phyloP scores from a whole-genome alignment of 2,888 invertebrate genomes.

The Aethes cnicana region DNA sequence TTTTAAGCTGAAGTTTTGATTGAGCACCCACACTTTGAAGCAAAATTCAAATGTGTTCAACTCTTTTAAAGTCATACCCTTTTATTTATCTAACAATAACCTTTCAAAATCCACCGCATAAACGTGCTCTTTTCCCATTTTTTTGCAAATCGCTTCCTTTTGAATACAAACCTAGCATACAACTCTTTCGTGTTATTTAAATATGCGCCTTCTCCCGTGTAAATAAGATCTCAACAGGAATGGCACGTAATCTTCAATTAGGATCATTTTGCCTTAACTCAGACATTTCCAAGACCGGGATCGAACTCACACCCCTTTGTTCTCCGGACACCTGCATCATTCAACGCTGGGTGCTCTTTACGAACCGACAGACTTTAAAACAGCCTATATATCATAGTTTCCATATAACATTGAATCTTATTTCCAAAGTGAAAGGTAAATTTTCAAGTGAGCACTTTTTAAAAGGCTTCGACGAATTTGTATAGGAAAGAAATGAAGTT shows the following conservation, averaged over 20 bases:
- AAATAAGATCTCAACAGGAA: no score
- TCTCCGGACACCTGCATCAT: conserved; percentile 73
- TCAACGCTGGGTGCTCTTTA: conserved; percentile 73
- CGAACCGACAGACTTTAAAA: conserved; percentile 53
- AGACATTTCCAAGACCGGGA: conserved; percentile 59
- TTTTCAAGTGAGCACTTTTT: conserved; percentile 35
- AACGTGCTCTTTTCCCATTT: conserved; percentile 41
- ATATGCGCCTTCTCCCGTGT: no score
- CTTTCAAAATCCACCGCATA: conserved; percentile 39
- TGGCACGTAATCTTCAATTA: no score
- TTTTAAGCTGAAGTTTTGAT: no score
- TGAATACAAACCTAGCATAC: no score
- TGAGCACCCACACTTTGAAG: no score
- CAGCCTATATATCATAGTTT: conserved; percentile 33
- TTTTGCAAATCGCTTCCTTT: conserved; percentile 63
- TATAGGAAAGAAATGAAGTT: conserved; percentile 50
- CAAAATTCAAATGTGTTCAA: neutral
- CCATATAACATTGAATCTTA: conserved; percentile 34
- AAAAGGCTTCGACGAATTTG: conserved; percentile 54
- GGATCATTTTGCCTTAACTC: no score
- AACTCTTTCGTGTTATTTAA: no score
- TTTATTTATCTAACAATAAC: conserved; percentile 36
- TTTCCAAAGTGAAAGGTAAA: fast-evolving
- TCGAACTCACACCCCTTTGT: conserved; percentile 74
- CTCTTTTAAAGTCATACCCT: conserved; percentile 20